Evolutionary conservation across 2,888 invertebrate genomes (phyloP).

Genomic region (Carterocephalus palaemon): DNA sequence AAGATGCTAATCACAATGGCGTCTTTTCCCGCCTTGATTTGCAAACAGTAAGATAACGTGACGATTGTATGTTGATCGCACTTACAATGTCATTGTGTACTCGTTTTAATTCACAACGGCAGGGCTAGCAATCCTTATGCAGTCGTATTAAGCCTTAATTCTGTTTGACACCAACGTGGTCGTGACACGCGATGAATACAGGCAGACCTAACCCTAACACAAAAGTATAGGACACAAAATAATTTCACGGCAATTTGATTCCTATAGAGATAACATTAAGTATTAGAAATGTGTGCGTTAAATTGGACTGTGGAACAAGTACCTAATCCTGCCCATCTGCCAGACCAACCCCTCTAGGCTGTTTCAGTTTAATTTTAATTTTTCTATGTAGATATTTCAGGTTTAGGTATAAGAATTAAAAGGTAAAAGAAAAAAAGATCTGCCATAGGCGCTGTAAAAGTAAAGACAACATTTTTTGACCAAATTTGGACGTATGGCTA

Average conservation of each 20-base stretch:
- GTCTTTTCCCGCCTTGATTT: constrained; percentile 54
- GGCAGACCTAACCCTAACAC: too few relatives aligned
- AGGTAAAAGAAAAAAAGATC: too few relatives aligned
- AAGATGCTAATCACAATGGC: constrained; percentile 60
- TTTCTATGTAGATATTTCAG: too few relatives aligned
- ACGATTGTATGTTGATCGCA: constrained; percentile 72
- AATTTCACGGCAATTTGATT: constrained; percentile 4
- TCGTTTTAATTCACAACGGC: constrained; percentile 1
- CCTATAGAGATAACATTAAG: not conserved
- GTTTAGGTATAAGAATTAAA: too few relatives aligned
- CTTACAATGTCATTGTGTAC: constrained; percentile 19
- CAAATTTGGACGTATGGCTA: too few relatives aligned
- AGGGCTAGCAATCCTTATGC: not conserved
- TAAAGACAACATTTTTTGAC: too few relatives aligned
- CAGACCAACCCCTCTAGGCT: too few relatives aligned
- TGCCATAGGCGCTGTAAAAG: too few relatives aligned
- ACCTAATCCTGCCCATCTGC: constrained; percentile 5
- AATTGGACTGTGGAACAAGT: constrained; percentile 21
- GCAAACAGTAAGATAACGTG: constrained; percentile 65
- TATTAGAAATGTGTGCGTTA: not conserved
- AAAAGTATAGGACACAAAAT: not conserved
- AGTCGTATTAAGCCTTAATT: not conserved
- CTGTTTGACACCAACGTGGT: not conserved
- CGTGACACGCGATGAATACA: not conserved
- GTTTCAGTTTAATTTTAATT: constrained; percentile 2